phyloP scores from a whole-genome alignment of 2,113 vertebrate species.

The Channa maculata region DNA sequence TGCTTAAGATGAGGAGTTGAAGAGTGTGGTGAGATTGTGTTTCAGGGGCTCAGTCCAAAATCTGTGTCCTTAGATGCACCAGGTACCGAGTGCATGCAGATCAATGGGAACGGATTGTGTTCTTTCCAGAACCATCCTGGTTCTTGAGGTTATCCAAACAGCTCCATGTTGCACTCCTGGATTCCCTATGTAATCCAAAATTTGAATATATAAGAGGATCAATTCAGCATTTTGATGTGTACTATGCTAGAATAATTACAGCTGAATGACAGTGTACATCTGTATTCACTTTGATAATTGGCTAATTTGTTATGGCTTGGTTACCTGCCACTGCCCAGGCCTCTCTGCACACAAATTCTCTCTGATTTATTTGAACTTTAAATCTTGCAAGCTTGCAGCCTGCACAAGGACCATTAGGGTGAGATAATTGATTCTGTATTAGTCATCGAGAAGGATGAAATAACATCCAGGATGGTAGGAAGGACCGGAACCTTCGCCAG shows the following conservation, averaged over 20 bases:
- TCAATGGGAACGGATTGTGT: slow-evolving; percentile 64
- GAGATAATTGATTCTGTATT: slow-evolving; percentile 79
- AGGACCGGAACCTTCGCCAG: slow-evolving; percentile 40
- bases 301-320: slow-evolving; percentile 51
- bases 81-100: slow-evolving; percentile 57
- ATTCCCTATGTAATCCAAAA: slow-evolving; percentile 43
- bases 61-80: slow-evolving; percentile 82
- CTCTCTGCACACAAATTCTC: slow-evolving; percentile 35
- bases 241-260: slow-evolving; percentile 17
- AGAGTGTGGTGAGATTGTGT: slow-evolving; percentile 79
- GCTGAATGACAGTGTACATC: slow-evolving; percentile 11
- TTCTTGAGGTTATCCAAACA: slow-evolving; percentile 65
- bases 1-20: slow-evolving; percentile 78
- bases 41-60: slow-evolving; percentile 77
- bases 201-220: slow-evolving; percentile 35
- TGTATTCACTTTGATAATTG: slow-evolving; percentile 36
- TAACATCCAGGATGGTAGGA: slow-evolving; percentile 68
- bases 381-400: slow-evolving; percentile 72
- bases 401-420: slow-evolving; percentile 71
- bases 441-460: slow-evolving; percentile 76
- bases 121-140: slow-evolving; percentile 64
- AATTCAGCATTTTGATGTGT: slow-evolving; percentile 27
- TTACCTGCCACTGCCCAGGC: slow-evolving; percentile 24
- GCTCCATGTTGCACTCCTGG: slow-evolving; percentile 33
- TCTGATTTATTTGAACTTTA: slow-evolving; percentile 64